A percentile compares a stretch with the other conserved stretches of the same genome.
These are phyloP conservation scores for Ciconia boyciana DNA, from an alignment of 2,113 vertebrate species.

Conservation along the genomic window DNA sequence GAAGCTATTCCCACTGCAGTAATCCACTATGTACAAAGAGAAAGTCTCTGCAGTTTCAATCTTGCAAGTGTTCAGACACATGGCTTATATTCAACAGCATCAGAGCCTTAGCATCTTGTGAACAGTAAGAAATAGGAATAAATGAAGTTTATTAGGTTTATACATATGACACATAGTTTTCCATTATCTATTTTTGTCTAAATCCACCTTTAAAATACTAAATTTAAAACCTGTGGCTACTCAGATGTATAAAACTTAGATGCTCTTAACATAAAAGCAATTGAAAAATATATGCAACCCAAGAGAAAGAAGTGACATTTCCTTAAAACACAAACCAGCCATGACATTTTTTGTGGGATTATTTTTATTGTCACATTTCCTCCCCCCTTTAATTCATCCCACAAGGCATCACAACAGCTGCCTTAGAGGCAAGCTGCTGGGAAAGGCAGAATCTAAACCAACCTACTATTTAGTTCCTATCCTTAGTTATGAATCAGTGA, in stretches of 20 bases:
- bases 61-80: background rate
- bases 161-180: background rate
- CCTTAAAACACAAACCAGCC: background rate
- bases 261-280: background rate
- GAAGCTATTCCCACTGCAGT: background rate
- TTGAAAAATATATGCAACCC: background rate
- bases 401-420: background rate
- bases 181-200: background rate
- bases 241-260: background rate
- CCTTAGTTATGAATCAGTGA: conserved; percentile 35
- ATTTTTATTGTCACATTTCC: background rate
- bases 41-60: background rate
- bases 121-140: background rate
- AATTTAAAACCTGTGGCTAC: background rate
- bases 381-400: background rate
- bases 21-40: background rate
- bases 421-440: background rate
- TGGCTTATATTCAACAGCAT: background rate
- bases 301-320: background rate
- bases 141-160: background rate
- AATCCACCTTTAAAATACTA: background rate
- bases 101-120: background rate
- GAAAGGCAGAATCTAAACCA: background rate
- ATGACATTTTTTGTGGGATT: background rate
- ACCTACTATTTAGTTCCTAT: background rate